Evolutionary conservation across 2,113 vertebrate species (phyloP).

Genomic region (Hemichromis elongatus): DNA sequence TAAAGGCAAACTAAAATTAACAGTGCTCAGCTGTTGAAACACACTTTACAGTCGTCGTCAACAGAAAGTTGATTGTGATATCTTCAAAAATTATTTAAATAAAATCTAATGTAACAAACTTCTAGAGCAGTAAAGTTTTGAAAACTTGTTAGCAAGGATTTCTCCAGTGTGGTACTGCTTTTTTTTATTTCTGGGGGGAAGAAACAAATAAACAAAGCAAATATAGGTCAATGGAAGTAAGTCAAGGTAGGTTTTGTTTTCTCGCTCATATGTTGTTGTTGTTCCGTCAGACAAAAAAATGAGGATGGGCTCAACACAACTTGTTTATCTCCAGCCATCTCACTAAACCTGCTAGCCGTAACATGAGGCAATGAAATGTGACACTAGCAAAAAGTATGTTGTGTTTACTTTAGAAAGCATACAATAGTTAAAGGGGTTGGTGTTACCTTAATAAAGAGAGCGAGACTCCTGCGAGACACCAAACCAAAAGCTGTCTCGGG

Average conservation of each 20-base stretch:
- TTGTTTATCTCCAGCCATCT: neutral
- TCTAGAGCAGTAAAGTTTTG: neutral
- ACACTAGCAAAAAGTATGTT: neutral
- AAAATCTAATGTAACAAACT: neutral
- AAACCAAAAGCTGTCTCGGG: neutral
- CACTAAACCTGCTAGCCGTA: neutral
- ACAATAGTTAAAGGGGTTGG: neutral
- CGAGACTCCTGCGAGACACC: neutral
- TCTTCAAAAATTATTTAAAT: neutral
- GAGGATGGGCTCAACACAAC: neutral
- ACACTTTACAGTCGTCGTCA: neutral
- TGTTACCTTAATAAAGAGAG: neutral
- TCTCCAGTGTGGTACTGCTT: neutral
- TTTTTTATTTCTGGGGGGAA: accelerated
- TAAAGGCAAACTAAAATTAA: slow-evolving; percentile 7
- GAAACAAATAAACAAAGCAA: neutral
- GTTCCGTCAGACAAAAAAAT: neutral
- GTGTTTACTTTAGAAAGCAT: neutral
- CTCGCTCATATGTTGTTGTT: neutral
- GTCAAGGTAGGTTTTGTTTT: neutral
- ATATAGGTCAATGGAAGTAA: neutral
- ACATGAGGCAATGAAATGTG: neutral
- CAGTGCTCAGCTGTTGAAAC: neutral
- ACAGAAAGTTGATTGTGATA: neutral
- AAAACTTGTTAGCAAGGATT: neutral